Evolutionary conservation across 2,888 invertebrate genomes (phyloP).

Genomic region (Hydrotaea cyrtoneurina): DNA sequence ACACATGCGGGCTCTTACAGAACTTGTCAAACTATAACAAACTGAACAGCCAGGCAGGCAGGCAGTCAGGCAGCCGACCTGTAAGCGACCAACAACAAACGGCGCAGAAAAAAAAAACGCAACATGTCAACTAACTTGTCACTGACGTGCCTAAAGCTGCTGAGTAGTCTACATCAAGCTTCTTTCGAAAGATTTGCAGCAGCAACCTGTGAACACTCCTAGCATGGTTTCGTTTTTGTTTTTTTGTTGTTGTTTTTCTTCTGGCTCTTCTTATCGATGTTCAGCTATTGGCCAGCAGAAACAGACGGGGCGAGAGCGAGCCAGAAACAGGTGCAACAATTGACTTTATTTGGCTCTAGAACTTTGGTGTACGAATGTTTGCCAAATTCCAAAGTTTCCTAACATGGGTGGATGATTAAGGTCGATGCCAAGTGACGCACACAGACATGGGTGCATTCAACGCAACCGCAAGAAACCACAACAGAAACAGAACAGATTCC

Average conservation of each 20-base stretch:
- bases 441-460: no score
- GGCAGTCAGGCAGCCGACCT: background rate
- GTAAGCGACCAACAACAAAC: conserved; percentile 43
- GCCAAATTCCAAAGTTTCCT: conserved; percentile 65
- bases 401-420: conserved; percentile 67
- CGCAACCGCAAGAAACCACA: background rate
- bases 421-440: conserved; percentile 26
- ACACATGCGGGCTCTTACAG: background rate
- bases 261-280: no score
- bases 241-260: no score
- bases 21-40: conserved; percentile 64
- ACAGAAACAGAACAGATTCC: conserved; percentile 16
- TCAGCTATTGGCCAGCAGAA: background rate
- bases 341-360: conserved; percentile 62
- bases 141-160: conserved; percentile 63
- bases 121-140: conserved; percentile 67
- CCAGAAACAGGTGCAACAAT: conserved; percentile 64
- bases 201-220: conserved; percentile 19
- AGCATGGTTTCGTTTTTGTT: conserved; percentile 8
- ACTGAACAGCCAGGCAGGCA: conserved; percentile 25
- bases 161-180: conserved; percentile 49
- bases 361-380: conserved; percentile 36
- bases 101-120: conserved; percentile 58
- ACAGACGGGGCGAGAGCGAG: background rate
- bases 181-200: conserved; percentile 11